Base-by-base conservation (phyloP, 2,888 invertebrate species). In the Caenorhabditis angaria region DNA sequence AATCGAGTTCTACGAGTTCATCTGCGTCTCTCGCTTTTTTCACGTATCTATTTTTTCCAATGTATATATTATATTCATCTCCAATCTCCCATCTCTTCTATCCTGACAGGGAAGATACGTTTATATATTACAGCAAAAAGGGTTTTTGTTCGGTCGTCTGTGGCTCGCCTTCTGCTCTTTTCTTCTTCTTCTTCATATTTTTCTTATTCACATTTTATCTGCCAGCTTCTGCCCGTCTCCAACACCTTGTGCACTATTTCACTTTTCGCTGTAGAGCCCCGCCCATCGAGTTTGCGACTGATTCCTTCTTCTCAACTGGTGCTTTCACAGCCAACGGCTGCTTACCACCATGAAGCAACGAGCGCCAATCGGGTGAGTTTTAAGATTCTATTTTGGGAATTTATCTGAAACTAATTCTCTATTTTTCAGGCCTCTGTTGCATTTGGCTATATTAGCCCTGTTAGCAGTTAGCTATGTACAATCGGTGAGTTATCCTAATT, bases 391-490 rank as follows among this genome's bases (percentile, higher is more conserved):
- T 51, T 70, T 61, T 61, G 64, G 32, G 47, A 47, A 32, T 14
- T 12, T 59, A 58, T 18, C 32, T 29, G 24, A 32, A 8, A 24
- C 10, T n/a, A n/a, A 3, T 24, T 50, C 5, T 48, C 48, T 48
- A 3, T 55, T 28, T 65, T 69, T 58, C 75, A 78, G 78, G 78
- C 76, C 70, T 32, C 51, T 78, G 62, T 70, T 78, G 69, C 76
- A 67, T 35, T 63, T 78, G 64, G 70, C 73, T 58, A 54, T 69
- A 55, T 55, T 78, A 63, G 68, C 63, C 59, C 65, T 75, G 59
- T 35, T 78, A 48, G 59, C 68, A 58, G 68, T 72, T 47, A 75
- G 63, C 63, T 67, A 62, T 56, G 77, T 77, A 51, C 74, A 78
- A 71, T 72, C 77, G 70, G 77, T 78, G 50, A 65, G 77, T 70